Conservation (phyloP, 2,113 vertebrate genomes). For the Todiramphus chloris region DNA sequence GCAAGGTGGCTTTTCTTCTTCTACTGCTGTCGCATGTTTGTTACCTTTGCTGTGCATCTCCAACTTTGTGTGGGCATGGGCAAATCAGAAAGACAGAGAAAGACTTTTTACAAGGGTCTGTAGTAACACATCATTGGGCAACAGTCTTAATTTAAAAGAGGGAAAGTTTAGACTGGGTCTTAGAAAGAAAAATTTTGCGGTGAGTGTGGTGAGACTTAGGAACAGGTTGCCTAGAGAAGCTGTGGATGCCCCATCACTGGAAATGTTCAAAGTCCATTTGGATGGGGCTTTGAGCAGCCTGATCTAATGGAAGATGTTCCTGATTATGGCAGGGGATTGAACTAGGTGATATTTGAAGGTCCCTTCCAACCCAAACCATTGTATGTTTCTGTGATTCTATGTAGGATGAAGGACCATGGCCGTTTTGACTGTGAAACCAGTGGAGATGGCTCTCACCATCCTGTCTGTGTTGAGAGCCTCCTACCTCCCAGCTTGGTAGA, state of each 20-base stretch:
- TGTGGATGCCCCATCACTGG: neutral
- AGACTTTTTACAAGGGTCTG: neutral
- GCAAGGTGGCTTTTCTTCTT: neutral
- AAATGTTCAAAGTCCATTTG: neutral
- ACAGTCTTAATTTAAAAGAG: neutral
- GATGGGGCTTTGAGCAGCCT: neutral
- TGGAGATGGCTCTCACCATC: neutral
- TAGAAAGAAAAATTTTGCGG: neutral
- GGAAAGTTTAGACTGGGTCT: neutral
- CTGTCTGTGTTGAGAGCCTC: neutral
- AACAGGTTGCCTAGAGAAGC: neutral
- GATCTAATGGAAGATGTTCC: neutral
- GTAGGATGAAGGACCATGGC: neutral
- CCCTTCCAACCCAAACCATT: neutral
- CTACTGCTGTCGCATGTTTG: accelerated
- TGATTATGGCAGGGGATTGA: neutral
- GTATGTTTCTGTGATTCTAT: neutral
- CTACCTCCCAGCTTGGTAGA: neutral
- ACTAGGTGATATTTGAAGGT: neutral
- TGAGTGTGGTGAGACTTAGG: neutral
- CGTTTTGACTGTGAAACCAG: neutral
- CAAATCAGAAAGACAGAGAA: neutral
- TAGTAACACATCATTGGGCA: neutral
- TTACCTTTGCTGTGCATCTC: neutral
- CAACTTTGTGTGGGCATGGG: neutral